Evolutionary conservation across 2,888 invertebrate species (phyloP).

Genomic region (Eupsilia transversa): DNA sequence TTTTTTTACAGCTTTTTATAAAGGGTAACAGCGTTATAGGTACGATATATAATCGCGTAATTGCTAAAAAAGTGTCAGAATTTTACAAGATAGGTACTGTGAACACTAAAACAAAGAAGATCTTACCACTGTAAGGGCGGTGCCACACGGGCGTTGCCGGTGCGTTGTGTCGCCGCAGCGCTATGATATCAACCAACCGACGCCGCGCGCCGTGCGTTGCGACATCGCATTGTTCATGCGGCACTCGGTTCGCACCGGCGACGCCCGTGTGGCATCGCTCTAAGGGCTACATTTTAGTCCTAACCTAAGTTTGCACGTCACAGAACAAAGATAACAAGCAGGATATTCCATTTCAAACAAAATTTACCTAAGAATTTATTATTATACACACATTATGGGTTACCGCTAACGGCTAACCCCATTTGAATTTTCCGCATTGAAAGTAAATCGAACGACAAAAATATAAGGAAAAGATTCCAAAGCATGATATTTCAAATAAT

Average conservation of each 20-base stretch:
- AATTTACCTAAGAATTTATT: constrained; percentile 18
- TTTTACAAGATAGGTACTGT: background rate
- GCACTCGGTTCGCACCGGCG: too few relatives aligned
- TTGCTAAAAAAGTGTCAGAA: too few relatives aligned
- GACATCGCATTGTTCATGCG: too few relatives aligned
- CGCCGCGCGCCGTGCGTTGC: too few relatives aligned
- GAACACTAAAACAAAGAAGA: background rate
- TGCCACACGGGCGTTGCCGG: too few relatives aligned
- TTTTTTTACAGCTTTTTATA: constrained; percentile 3
- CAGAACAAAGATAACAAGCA: constrained; percentile 1
- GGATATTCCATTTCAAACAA: constrained; percentile 18
- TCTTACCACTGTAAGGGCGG: background rate
- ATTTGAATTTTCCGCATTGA: background rate
- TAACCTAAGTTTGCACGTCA: background rate
- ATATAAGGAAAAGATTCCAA: background rate
- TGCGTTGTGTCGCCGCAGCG: too few relatives aligned
- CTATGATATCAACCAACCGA: too few relatives aligned
- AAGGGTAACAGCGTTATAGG: background rate
- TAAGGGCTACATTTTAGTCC: constrained; percentile 1
- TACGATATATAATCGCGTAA: background rate
- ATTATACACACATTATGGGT: constrained; percentile 7
- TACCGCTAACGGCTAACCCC: background rate
- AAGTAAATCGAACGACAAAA: background rate
- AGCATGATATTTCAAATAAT: background rate
- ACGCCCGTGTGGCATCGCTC: too few relatives aligned